These are phyloP conservation scores for Cardinalis cardinalis DNA, from an alignment of 2,113 vertebrate species.

Conservation along the genomic window DNA sequence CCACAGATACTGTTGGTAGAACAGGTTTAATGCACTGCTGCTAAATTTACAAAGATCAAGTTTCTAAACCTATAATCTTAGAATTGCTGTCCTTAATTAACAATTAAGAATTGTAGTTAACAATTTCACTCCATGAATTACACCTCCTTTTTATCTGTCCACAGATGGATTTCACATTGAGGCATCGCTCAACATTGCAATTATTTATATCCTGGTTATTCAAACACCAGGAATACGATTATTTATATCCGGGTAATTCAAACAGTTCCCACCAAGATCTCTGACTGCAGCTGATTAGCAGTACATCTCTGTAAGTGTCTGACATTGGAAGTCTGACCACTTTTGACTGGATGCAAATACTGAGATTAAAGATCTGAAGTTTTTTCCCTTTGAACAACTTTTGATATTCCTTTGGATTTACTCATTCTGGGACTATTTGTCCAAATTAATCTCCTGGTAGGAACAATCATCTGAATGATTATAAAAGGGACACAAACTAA, in stretches of 20 bases:
- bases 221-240: not conserved
- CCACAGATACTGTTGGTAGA: not conserved
- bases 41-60: not conserved
- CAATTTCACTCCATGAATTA: not conserved
- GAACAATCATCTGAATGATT: not conserved
- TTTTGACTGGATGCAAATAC: slow-evolving; percentile 42
- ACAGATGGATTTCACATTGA: not conserved
- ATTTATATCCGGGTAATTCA: not conserved
- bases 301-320: not conserved
- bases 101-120: not conserved
- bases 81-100: not conserved
- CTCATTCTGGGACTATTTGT: not conserved
- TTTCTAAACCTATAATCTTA: not conserved
- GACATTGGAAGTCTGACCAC: not conserved
- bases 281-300: not conserved
- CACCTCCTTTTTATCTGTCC: not conserved
- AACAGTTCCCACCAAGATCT: not conserved
- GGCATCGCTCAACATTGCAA: not conserved
- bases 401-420: not conserved
- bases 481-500: not conserved
- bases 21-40: not conserved
- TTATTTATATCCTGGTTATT: not conserved
- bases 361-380: not conserved
- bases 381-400: not conserved
- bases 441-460: not conserved